phyloP scores from a whole-genome alignment of 2,888 invertebrate species.

The Polyploca ridens region DNA sequence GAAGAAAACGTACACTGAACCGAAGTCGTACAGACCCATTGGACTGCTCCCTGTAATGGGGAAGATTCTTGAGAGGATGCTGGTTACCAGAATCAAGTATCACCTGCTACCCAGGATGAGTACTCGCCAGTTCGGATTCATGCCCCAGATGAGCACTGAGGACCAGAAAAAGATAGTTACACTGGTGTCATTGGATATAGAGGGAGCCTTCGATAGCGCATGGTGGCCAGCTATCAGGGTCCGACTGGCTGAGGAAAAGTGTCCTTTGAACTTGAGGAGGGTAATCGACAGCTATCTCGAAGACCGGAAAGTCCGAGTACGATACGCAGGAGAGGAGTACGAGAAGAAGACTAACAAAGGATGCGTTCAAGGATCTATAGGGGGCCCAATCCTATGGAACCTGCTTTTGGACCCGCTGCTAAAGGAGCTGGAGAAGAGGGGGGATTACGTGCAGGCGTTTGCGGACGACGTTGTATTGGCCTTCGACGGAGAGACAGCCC shows the following conservation, averaged over 20 bases:
- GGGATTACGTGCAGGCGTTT: constrained; percentile 2
- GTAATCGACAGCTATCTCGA: constrained; percentile 2
- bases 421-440: neutral
- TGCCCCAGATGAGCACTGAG: constrained; percentile 15
- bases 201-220: constrained; percentile 1
- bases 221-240: neutral
- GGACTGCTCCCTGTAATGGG: constrained; percentile 12
- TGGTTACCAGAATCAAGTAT: neutral
- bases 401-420: constrained; percentile 20
- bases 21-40: constrained; percentile 15
- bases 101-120: neutral
- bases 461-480: constrained; percentile 22
- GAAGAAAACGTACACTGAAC: constrained; percentile 7
- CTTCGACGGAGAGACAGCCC: constrained; percentile 16
- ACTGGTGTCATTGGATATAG: neutral
- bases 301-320: constrained; percentile 5
- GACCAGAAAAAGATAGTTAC: neutral
- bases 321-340: neutral
- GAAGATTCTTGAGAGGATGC: constrained; percentile 6
- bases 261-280: constrained; percentile 2
- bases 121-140: constrained; percentile 14
- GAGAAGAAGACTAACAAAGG: constrained; percentile 18
- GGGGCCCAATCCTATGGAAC: constrained; percentile 27
- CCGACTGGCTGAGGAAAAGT: constrained; percentile 16
- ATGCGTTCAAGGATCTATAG: constrained; percentile 24